phyloP scores from a whole-genome alignment of 1,140 invertebrate genomes.

The Drosophila takahashii region DNA sequence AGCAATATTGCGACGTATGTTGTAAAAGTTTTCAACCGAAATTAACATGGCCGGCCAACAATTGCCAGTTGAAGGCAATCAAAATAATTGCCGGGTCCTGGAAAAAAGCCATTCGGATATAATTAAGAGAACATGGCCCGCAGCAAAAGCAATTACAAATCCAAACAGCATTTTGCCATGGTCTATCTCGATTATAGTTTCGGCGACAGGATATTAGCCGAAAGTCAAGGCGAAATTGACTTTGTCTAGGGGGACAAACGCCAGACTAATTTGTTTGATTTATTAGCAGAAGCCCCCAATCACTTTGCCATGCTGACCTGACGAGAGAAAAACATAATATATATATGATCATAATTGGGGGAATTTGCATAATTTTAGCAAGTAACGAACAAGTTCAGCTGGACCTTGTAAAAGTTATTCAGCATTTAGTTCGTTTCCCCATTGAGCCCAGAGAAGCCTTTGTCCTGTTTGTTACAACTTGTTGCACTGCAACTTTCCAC shows the following conservation, averaged over 20 bases:
- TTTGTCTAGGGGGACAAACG: conserved; percentile 31
- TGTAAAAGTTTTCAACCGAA: conserved; percentile 54
- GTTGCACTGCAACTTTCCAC: conserved; percentile 40
- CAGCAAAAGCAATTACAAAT: conserved; percentile 73
- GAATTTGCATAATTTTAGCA: conserved; percentile 45
- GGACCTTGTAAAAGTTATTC: conserved; percentile 31
- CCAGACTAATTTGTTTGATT: conserved; percentile 67
- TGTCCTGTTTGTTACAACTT: conserved; percentile 40
- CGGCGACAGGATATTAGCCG: conserved; percentile 77
- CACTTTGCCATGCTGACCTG: not conserved
- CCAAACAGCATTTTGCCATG: conserved; percentile 60
- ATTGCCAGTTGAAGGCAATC: conserved; percentile 22
- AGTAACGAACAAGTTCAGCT: conserved; percentile 9
- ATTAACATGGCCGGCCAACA: conserved; percentile 44
- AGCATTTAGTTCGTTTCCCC: conserved; percentile 27
- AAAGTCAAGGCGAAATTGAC: conserved; percentile 69
- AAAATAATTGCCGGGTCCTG: conserved; percentile 63
- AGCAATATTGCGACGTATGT: conserved; percentile 56
- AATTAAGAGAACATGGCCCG: conserved; percentile 66
- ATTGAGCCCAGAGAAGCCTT: conserved; percentile 29
- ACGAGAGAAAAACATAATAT: conserved; percentile 25
- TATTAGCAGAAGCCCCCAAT: conserved; percentile 22
- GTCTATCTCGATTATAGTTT: conserved; percentile 71
- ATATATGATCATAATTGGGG: conserved; percentile 30
- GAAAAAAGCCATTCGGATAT: conserved; percentile 76